These are phyloP conservation scores for Germaria angustata DNA, from an alignment of 2,888 invertebrate genomes.

Conservation along the genomic window DNA sequence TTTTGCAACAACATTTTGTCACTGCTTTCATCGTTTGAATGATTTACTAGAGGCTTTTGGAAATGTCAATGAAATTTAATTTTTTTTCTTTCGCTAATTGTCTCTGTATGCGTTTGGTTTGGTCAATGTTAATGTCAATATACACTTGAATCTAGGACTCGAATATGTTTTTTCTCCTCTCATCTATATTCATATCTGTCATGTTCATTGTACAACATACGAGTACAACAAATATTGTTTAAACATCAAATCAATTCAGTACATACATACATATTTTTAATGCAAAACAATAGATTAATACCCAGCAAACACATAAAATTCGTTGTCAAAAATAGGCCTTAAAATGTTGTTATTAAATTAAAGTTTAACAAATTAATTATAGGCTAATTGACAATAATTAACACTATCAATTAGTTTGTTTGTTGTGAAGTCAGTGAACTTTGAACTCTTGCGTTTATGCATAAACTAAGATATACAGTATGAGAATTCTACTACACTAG, in stretches of 20 bases:
- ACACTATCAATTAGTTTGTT: no score
- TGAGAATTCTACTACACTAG: no score
- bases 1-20: background rate
- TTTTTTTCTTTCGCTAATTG: background rate
- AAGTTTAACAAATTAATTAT: no score
- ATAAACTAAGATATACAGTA: no score
- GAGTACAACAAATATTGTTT: constrained; percentile 55
- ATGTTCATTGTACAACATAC: constrained; percentile 38
- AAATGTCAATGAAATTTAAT: constrained; percentile 20
- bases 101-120: constrained; percentile 1
- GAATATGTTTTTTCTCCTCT: background rate
- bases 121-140: constrained; percentile 47
- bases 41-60: background rate
- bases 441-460: no score
- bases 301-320: no score
- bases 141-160: background rate
- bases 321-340: no score
- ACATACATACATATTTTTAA: constrained; percentile 10
- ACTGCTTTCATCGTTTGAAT: constrained; percentile 15
- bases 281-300: background rate
- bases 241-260: constrained; percentile 48
- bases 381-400: no score
- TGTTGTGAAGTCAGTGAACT: no score
- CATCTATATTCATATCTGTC: no score
- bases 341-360: no score